These are phyloP conservation scores for Jordanella pulchra DNA, from an alignment of 2,797 vertebrate species.

Conservation along the genomic window DNA sequence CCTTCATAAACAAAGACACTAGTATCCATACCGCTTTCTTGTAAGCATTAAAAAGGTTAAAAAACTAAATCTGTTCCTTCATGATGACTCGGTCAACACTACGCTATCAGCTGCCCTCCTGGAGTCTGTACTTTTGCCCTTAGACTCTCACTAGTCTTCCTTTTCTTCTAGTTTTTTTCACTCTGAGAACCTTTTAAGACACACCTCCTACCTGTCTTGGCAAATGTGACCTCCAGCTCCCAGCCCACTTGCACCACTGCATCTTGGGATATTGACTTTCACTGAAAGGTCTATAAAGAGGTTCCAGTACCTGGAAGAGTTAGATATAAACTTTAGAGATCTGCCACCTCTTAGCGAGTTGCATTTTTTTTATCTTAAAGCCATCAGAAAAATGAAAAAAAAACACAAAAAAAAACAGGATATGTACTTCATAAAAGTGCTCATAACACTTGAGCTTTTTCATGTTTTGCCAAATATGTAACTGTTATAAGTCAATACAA, in stretches of 20 bases:
- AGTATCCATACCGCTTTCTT: constrained; percentile 11
- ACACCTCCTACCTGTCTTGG: constrained; percentile 78
- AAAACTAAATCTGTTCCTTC: constrained; percentile 23
- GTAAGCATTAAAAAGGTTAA: neutral
- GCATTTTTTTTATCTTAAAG: neutral
- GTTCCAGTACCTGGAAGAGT: constrained; percentile 31
- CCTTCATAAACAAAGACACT: neutral
- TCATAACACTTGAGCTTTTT: neutral
- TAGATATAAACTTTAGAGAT: constrained; percentile 24
- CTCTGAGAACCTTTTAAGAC: constrained; percentile 43
- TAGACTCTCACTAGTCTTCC: constrained; percentile 46
- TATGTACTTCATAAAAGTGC: neutral
- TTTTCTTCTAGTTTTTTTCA: constrained; percentile 26
- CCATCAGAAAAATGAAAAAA: neutral
- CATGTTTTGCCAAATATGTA: neutral
- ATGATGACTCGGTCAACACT: constrained; percentile 8
- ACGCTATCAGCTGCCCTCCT: constrained; percentile 8
- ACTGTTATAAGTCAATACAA: neutral
- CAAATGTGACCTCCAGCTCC: constrained; percentile 76
- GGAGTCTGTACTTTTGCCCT: constrained; percentile 50
- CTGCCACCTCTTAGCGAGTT: constrained; percentile 1
- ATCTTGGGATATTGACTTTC: constrained; percentile 80
- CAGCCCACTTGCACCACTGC: constrained; percentile 81
- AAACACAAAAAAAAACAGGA: too few species aligned
- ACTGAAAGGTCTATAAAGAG: constrained; percentile 22